Base-by-base conservation (phyloP, 2,113 vertebrate species). In the Phaethon lepturus region DNA sequence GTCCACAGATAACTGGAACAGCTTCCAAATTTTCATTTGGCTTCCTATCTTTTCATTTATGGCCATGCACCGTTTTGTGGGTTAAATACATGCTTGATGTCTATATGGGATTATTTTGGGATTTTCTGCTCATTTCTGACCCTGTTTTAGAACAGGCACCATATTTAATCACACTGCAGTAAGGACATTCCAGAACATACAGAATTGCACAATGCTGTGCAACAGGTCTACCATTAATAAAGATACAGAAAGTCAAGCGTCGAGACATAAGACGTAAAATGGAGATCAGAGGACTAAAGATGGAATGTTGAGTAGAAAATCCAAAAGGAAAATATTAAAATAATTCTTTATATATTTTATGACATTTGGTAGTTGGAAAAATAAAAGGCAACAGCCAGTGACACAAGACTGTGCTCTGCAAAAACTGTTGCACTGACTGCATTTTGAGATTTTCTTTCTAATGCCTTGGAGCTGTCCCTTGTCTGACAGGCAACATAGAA, bases 161-260 rank as follows among this genome's bases (percentile, higher is more conserved):
- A 40, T 11, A 50, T 44, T 91, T 71, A 81, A 58, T n/a, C 23
- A 91, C 25, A 67, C 2, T 35, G 7, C 17, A 87, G 8, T 56
- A 71, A 52, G 31, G 10, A 83, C 16, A n/a, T 47, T 81, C 5
- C 13, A 63, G 38, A 84, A 71, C 29, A 91, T 4, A 84, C 3
- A 45, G 17, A 86, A 74, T 17, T 40, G 28, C 7, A 66, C 16
- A 66, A 56, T 18, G 62, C 0, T 0, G 24, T 50, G 14, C 73
- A 86, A 88, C 4, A 69, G 15, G 23, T 74, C 15, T 55, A 53
- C 11, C 23, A 52, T n/a, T 75, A 85, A 77, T 52, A 77, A 68
- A 56, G 58, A 47, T 13, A 63, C 17, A 53, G 25, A 80, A 84
- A 56, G 24, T 31, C 19, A 42, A 5, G 19, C 63, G 29, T 29